Base-by-base conservation (phyloP, 1,140 invertebrate species). In the Trinorchestia longiramus region DNA sequence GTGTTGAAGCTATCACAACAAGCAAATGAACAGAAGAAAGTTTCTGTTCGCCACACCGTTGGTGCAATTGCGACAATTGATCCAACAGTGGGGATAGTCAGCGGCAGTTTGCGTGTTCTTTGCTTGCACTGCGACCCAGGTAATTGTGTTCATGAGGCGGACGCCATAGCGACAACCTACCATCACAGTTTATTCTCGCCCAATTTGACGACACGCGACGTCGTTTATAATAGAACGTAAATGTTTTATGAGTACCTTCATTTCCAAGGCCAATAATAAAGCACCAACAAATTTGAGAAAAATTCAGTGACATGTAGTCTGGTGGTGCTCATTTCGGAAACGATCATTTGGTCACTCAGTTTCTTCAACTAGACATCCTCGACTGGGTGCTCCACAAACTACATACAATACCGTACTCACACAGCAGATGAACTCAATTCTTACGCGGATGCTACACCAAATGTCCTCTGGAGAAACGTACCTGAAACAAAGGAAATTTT, bases 31-130 rank as follows among this genome's bases (percentile, higher is more conserved):
- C 62, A 77, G 62, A 77, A 77, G 62, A 77, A 77, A 77, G 62
- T 36, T 28, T 28, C 1, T 36, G 62, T 28, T 77, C 62, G 62
- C 62, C 11, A 77, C 62, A 77, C 62, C 62, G 28, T 23, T 28
- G 62, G 28, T 36, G 62, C 41, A 90, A 90, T 90, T 90, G 88
- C 88, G 88, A 43, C 41, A 90, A 90, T 90, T 90, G 88, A 90
- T 90, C 88, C 43, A 28, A 43, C 88, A 41, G 43, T 19, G n/a
- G 88, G 88, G 88, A 28, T 90, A 42, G 23, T 8, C 41, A 28
- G 41, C 88, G 28, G 15, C 4, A 42, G 88, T 90, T 90, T 3
- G 88, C 88, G 88, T 90, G 88, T 90, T 90, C 43, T 41, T 36
- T 90, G 41, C 88, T 90, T 77, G 62, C 62, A 36, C 62, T 77